Conservation (phyloP, 2,797 vertebrate genomes). For the Tragelaphus eurycerus region DNA sequence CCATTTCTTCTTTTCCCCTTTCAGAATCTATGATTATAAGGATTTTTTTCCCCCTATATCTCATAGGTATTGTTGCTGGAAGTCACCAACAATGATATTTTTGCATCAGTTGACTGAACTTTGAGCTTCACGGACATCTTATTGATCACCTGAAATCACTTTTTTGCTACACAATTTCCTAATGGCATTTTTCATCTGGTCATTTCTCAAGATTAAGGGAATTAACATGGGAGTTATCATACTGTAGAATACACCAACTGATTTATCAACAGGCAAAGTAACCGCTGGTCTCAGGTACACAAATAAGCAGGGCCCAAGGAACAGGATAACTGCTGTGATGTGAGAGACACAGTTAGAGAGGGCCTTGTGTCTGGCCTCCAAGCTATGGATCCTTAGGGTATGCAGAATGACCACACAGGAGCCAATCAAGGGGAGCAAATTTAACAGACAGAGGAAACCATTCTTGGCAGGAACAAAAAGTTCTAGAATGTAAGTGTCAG, state of each 20-base stretch:
- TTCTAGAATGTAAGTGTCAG: not conserved
- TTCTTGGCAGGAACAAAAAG: not conserved
- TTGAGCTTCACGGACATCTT: not conserved
- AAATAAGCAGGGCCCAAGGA: too few relatives aligned
- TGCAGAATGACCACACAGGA: not conserved
- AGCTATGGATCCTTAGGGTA: not conserved
- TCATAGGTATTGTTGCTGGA: not conserved
- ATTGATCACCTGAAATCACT: not conserved
- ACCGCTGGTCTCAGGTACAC: too few relatives aligned
- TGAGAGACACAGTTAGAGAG: not conserved
- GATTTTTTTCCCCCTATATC: not conserved
- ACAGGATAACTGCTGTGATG: too few relatives aligned
- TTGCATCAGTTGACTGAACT: not conserved
- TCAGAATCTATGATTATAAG: not conserved
- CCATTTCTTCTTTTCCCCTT: not conserved
- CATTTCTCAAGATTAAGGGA: conserved; percentile 55
- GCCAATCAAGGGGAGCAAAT: not conserved
- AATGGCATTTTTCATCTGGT: conserved; percentile 21
- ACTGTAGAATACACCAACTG: too few relatives aligned
- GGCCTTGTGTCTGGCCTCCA: not conserved
- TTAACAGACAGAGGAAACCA: not conserved
- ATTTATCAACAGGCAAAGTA: too few relatives aligned
- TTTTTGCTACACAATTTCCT: not conserved
- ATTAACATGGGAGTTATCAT: conserved; percentile 49
- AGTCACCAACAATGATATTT: not conserved